Base-by-base conservation (phyloP, 2,113 vertebrate species). In the Sitta europaea region DNA sequence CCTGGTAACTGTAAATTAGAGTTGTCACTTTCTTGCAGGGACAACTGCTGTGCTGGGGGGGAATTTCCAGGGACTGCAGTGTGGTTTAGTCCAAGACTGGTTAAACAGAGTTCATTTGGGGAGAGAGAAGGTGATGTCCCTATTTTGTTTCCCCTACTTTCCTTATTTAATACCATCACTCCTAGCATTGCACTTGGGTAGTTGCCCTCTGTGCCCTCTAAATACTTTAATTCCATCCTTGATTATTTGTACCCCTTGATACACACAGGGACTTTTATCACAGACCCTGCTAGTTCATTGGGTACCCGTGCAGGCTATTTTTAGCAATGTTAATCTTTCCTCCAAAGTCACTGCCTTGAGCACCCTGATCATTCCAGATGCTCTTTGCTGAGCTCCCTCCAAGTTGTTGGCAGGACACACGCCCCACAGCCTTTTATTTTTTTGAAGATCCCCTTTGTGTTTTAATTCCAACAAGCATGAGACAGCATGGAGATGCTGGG, bases 261-360 rank as follows among this genome's bases (percentile, higher is more conserved):
- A 81, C 75, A 81, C 75, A 59, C 20, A 40, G 59, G 4, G 23
- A 57, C 67, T 94, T 90, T 92, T 96, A 83, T 81, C 75, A 84
- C 53, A 83, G 73, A 59, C 14, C 59, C 23, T 94, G 68, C 68
- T 93, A 71, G 40, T 89, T 89, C 40, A n/a, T 59, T 93, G 77
- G 67, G 79, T 90, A 88, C 43, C 55, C 90, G 35, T 2, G 5
- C 14, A 40, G 59, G 20, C n/a, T 95, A 84, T 96, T 88, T 97
- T 94, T 90, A 92, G 59, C 53, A 58, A 67, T 35, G 40, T 79
- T 92, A 92, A 92, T 92, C 86, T 96, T 96, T 86, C 86, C 86
- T 96, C 93, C 96, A 77, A 93, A 96, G 82, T 93, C 75, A 62
- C 25, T 86, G 85, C 85, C 63, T 83, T 83, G 51, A 95, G 78